Evolutionary conservation across 2,113 vertebrate genomes (phyloP).

Genomic region (Boleophthalmus pectinirostris): DNA sequence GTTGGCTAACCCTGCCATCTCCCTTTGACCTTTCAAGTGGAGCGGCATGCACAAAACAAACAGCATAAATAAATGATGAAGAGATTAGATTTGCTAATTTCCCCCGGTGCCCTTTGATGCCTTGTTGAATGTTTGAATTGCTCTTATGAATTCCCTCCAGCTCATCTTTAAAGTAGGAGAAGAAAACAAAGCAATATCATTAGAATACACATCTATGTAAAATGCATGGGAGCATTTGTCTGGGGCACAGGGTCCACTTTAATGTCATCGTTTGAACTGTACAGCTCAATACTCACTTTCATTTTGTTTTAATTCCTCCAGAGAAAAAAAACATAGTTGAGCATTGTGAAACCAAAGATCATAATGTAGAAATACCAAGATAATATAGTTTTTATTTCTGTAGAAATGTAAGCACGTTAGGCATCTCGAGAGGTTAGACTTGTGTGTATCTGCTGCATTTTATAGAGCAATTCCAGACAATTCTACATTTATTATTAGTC

Average conservation of each 20-base stretch:
- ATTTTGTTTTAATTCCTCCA: neutral
- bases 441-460: neutral
- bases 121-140: slow-evolving; percentile 11
- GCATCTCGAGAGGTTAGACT: neutral
- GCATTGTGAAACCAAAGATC: neutral
- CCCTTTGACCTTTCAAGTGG: slow-evolving; percentile 58
- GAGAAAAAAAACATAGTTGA: neutral
- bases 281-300: neutral
- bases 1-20: slow-evolving; percentile 25
- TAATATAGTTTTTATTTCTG: neutral
- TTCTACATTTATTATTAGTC: too few relatives aligned
- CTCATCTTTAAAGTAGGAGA: slow-evolving; percentile 15
- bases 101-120: slow-evolving; percentile 42
- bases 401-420: neutral
- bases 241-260: neutral
- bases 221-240: too few relatives aligned
- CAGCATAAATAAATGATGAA: slow-evolving; percentile 59
- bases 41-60: slow-evolving; percentile 50
- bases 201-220: neutral
- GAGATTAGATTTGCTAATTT: slow-evolving; percentile 60
- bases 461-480: too few relatives aligned
- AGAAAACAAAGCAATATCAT: neutral
- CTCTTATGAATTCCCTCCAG: slow-evolving; percentile 7
- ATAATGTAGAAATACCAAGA: neutral
- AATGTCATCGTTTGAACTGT: neutral